A percentile compares a stretch with the other conserved stretches of the same genome.
Evolutionary conservation across 2,888 invertebrate genomes (phyloP).

Genomic region (Osedax frankpressi): DNA sequence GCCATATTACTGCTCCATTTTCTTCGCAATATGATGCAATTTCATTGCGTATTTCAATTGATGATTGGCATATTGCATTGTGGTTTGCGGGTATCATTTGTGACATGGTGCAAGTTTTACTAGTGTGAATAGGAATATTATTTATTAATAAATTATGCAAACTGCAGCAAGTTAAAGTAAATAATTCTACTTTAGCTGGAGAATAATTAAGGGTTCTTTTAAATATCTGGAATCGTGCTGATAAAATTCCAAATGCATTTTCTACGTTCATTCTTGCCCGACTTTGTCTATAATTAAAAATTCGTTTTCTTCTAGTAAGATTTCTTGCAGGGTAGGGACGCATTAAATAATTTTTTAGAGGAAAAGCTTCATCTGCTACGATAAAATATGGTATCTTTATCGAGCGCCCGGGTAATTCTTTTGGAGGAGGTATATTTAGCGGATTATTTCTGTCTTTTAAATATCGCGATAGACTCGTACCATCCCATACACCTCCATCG

Average conservation of each 20-base stretch:
- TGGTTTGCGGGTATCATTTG: too few relatives aligned
- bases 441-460: background rate
- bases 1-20: too few relatives aligned
- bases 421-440: conserved; percentile 22
- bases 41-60: too few relatives aligned
- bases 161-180: background rate
- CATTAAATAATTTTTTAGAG: conserved; percentile 9
- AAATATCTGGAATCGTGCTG: conserved; percentile 1
- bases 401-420: background rate
- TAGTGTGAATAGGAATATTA: too few relatives aligned
- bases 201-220: background rate
- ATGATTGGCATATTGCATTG: too few relatives aligned
- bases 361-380: conserved; percentile 20
- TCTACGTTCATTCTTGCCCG: conserved; percentile 8
- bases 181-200: background rate
- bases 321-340: conserved; percentile 6
- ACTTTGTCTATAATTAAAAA: conserved; percentile 18
- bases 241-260: conserved; percentile 18
- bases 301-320: background rate
- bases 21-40: too few relatives aligned
- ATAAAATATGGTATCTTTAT: conserved; percentile 20
- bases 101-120: too few relatives aligned
- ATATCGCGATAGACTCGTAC: conserved; percentile 12
- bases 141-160: too few relatives aligned
- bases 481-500: conserved; percentile 26